These are phyloP conservation scores for Eupithecia centaureata DNA, from an alignment of 2,888 invertebrate genomes.

Conservation along the genomic window DNA sequence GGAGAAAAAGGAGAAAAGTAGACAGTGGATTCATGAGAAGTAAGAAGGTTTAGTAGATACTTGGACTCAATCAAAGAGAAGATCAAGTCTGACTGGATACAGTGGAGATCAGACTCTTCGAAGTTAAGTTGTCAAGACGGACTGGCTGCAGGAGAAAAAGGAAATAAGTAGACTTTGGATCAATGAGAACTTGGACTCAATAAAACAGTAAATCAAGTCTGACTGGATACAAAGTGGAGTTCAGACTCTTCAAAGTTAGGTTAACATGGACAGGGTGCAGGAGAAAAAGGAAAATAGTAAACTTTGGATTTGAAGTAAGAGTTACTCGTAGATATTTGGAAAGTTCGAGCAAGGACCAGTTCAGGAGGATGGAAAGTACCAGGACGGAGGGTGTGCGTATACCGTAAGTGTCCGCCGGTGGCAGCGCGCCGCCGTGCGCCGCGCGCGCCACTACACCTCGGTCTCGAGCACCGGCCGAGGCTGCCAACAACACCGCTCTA, in stretches of 20 bases:
- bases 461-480: conserved; percentile 82
- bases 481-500: conserved; percentile 83
- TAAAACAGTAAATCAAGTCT: too few relatives aligned
- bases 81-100: too few relatives aligned
- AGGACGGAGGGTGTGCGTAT: conserved; percentile 52
- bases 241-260: too few relatives aligned
- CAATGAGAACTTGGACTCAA: too few relatives aligned
- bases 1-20: not conserved
- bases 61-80: too few relatives aligned
- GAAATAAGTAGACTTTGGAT: too few relatives aligned
- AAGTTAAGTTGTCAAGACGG: too few relatives aligned
- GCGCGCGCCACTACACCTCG: conserved; percentile 83
- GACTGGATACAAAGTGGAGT: too few relatives aligned
- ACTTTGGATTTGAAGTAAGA: not conserved
- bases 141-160: too few relatives aligned
- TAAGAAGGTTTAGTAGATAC: too few relatives aligned
- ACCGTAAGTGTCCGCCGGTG: conserved; percentile 82
- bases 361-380: not conserved
- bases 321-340: not conserved
- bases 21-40: not conserved
- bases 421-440: conserved; percentile 78
- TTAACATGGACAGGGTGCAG: too few relatives aligned
- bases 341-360: not conserved
- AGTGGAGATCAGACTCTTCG: too few relatives aligned
- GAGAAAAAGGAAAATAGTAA: not conserved